phyloP scores from a whole-genome alignment of 2,113 vertebrate genomes.

The Crotalus tigris region DNA sequence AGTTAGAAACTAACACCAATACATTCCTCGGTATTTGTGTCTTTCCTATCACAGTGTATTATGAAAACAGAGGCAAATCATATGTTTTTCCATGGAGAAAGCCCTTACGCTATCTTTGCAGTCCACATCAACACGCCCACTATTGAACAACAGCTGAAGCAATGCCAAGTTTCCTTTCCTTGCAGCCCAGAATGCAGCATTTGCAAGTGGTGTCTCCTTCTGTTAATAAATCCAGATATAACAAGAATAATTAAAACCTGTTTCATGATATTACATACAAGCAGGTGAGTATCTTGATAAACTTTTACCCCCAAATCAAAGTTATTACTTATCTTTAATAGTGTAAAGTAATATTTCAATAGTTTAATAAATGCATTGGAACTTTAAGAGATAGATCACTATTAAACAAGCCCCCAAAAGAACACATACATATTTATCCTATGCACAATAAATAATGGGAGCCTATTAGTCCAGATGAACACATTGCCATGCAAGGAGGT shows the following conservation, averaged over 20 bases:
- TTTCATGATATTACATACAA: background rate
- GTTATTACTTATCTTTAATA: background rate
- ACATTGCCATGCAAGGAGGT: background rate
- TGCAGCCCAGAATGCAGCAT: constrained; percentile 96
- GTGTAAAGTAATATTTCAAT: background rate
- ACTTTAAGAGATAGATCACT: background rate
- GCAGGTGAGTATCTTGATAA: too few species aligned
- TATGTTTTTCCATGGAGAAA: constrained; percentile 57
- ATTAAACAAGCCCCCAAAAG: background rate
- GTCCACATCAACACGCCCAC: constrained; percentile 92
- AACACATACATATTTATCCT: background rate
- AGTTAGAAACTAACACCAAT: constrained; percentile 12
- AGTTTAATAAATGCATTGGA: background rate
- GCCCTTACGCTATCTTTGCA: constrained; percentile 94
- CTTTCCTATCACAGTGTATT: background rate
- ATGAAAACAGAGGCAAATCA: constrained; percentile 29
- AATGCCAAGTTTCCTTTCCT: constrained; percentile 92
- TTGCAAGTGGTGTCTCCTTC: constrained; percentile 97
- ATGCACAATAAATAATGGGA: background rate
- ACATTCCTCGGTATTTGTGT: background rate
- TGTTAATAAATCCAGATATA: constrained; percentile 52
- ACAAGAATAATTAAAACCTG: background rate
- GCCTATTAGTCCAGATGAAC: background rate
- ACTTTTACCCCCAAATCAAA: background rate
- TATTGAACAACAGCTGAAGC: constrained; percentile 93